Evolutionary conservation across 23 tunicate species (phyloP).

Genomic region (Ascidia mentula): DNA sequence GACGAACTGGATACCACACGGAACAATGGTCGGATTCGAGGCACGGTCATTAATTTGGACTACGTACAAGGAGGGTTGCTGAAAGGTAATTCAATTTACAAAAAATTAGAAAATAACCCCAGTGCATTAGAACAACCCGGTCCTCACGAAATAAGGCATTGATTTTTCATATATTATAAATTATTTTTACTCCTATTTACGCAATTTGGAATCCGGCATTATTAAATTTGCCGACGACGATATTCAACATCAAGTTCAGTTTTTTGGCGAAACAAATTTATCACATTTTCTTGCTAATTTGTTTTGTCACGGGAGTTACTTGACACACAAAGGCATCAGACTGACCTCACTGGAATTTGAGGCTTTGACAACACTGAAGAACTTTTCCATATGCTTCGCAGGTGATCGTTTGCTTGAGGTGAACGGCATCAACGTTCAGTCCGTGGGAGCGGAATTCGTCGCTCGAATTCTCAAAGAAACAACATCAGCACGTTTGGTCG

Average conservation of each 20-base stretch:
- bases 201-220: no score
- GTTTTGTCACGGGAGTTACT: no score
- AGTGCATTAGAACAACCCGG: no score
- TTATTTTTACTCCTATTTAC: no score
- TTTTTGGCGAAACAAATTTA: neutral
- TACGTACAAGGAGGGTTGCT: slow-evolving; percentile 19
- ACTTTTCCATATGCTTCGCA: neutral
- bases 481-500: slow-evolving; percentile 31
- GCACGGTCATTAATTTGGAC: slow-evolving; percentile 29
- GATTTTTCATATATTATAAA: no score
- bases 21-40: slow-evolving; percentile 18
- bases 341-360: neutral
- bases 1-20: slow-evolving; percentile 24
- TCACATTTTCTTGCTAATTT: neutral
- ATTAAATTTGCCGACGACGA: no score
- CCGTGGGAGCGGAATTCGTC: slow-evolving; percentile 34
- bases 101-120: neutral
- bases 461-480: slow-evolving; percentile 35
- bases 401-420: slow-evolving; percentile 52
- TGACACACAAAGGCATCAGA: no score
- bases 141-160: no score
- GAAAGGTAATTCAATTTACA: slow-evolving; percentile 7
- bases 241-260: no score
- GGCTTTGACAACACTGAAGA: neutral
- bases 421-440: slow-evolving; percentile 55